Evolutionary conservation across 2,797 vertebrate genomes (phyloP).

Genomic region (Cryptoprocta ferox): DNA sequence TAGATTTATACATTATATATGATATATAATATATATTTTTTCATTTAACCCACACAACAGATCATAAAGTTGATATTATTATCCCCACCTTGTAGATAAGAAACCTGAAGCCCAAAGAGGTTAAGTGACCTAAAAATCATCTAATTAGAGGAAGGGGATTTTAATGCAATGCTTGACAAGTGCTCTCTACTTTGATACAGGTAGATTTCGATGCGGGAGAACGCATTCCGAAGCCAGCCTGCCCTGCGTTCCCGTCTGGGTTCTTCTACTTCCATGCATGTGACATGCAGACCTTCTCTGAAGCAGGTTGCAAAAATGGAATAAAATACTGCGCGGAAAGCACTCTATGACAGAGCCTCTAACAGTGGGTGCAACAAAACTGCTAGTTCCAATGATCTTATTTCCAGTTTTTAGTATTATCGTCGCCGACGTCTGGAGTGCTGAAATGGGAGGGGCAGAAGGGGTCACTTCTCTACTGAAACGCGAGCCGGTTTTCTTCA

Average conservation of each 20-base stretch:
- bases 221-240: background rate
- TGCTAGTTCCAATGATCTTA: background rate
- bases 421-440: background rate
- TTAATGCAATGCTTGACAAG: background rate
- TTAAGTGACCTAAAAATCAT: constrained; percentile 4
- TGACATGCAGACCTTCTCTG: background rate
- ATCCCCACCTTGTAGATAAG: background rate
- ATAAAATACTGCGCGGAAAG: background rate
- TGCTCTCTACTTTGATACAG: background rate
- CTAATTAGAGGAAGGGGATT: background rate
- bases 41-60: background rate
- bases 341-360: background rate
- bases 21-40: background rate
- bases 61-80: background rate
- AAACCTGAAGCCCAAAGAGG: background rate
- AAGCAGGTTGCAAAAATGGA: background rate
- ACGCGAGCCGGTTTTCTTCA: background rate
- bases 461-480: background rate
- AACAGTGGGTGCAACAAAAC: background rate
- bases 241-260: background rate
- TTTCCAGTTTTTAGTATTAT: background rate
- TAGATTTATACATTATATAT: background rate
- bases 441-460: background rate
- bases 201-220: background rate
- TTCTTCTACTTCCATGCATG: background rate